Base-by-base conservation (phyloP, 1,140 invertebrate species). In the Anthonomus grandis region DNA sequence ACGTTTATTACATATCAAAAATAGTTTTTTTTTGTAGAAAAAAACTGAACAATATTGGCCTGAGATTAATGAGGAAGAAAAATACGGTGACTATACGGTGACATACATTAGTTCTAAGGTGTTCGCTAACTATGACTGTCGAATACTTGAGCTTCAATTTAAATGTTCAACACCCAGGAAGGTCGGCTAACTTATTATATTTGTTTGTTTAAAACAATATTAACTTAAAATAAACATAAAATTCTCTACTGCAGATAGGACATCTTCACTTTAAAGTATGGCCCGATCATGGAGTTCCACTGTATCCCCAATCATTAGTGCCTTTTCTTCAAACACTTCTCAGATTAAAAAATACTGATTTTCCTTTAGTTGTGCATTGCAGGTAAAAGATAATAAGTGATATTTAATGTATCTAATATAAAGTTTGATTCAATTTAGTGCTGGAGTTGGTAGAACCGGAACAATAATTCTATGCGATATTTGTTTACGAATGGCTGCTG, bases 391-490 rank as follows among this genome's bases (percentile, higher is more conserved):
- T n/a, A n/a, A n/a, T n/a, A n/a, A n/a, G n/a, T n/a, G n/a, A n/a
- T n/a, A n/a, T n/a, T n/a, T n/a, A n/a, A n/a, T n/a, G n/a, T n/a
- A n/a, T n/a, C n/a, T n/a, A n/a, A n/a, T n/a, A n/a, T n/a, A n/a
- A n/a, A 31, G 27, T 31, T 31, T 31, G 27, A 31, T 8, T n/a
- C n/a, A n/a, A n/a, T n/a, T n/a, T 52, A 85, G 86, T 70, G 89
- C 90, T 42, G 90, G 91, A 22, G 89, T 93, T 25, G 91, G 91
- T 9, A 77, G 90, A 46, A 90, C 87, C 0, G 91, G 91, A 13
- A 93, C 90, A 0, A 84, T 91, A 53, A 88, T 93, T 48, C 82
- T 88, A 2, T 76, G 91, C 51, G 91, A 93, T 70, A 82, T 91
- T 52, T 78, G 91, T 19, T 74, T 94, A 46, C 86, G 87, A 67